Evolutionary conservation across 2,888 invertebrate species (phyloP).

Genomic region (Drosophila flavopinicola): DNA sequence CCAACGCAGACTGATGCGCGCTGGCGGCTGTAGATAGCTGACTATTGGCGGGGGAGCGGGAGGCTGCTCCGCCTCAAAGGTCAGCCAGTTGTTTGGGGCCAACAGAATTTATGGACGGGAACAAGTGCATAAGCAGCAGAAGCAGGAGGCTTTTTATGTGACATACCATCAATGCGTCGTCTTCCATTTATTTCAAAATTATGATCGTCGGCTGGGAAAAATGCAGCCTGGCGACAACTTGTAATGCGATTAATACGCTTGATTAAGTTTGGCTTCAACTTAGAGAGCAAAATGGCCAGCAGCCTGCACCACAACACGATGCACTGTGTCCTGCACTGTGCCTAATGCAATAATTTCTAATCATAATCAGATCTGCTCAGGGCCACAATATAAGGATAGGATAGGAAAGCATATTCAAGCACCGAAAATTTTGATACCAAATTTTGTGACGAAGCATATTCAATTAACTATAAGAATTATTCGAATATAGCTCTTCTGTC

Average conservation of each 20-base stretch:
- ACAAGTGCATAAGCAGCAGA: conserved; percentile 50
- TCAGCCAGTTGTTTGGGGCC: conserved; percentile 45
- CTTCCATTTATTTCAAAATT: conserved; percentile 65
- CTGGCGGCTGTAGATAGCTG: conserved; percentile 3
- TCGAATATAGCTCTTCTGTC: no score
- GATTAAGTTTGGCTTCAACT: conserved; percentile 65
- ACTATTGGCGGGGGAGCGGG: neutral
- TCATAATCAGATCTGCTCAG: neutral
- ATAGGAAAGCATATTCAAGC: no score
- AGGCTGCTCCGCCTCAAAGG: conserved; percentile 38
- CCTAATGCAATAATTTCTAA: neutral
- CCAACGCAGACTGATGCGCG: conserved; percentile 32
- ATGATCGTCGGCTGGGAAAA: conserved; percentile 54
- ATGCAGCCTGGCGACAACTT: conserved; percentile 65
- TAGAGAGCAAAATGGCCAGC: conserved; percentile 25
- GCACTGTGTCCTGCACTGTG: conserved; percentile 14
- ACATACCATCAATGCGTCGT: conserved; percentile 66
- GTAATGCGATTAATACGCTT: conserved; percentile 74
- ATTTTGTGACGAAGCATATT: no score
- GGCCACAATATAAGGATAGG: no score
- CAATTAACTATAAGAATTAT: no score
- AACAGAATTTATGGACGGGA: conserved; percentile 45
- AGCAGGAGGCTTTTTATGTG: conserved; percentile 53
- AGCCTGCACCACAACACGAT: neutral
- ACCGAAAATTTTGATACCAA: no score